Percentiles rank a stretch among this genome's conserved stretches.
These are phyloP conservation scores for Poeciliopsis infans DNA, from an alignment of 2,797 vertebrate species.

Conservation along the genomic window DNA sequence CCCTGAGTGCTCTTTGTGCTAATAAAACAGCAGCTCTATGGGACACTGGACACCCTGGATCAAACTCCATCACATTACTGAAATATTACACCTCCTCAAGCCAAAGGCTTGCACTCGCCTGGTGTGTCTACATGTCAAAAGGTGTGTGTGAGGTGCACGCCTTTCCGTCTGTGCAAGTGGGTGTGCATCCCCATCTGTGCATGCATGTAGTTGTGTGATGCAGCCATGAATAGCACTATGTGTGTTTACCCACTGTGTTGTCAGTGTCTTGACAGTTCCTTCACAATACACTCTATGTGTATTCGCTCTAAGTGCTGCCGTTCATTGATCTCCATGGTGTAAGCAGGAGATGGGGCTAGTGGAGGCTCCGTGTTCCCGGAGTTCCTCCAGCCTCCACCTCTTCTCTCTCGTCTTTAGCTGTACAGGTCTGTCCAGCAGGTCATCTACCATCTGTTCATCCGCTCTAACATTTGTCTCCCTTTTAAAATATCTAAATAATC, in stretches of 20 bases:
- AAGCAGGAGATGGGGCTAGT: constrained; percentile 47
- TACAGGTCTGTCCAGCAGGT: not conserved
- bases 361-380: constrained; percentile 22
- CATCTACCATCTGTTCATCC: not conserved
- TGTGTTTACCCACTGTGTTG: constrained; percentile 89
- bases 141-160: constrained; percentile 53
- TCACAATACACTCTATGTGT: constrained; percentile 86
- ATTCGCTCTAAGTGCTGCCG: constrained; percentile 81
- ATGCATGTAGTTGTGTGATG: constrained; percentile 39
- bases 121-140: constrained; percentile 85
- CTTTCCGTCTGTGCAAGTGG: constrained; percentile 43
- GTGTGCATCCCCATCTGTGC: constrained; percentile 9
- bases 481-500: not conserved
- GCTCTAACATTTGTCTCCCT: not conserved
- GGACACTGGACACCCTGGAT: constrained; percentile 89
- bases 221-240: constrained; percentile 84
- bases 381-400: constrained; percentile 9
- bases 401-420: not conserved
- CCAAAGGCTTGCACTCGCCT: constrained; percentile 58
- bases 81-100: constrained; percentile 87
- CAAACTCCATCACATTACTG: constrained; percentile 96
- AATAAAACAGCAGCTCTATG: constrained; percentile 91
- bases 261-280: constrained; percentile 86
- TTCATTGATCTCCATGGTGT: constrained; percentile 81
- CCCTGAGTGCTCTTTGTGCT: constrained; percentile 90